Conservation (phyloP, 2,888 invertebrate genomes). For the Ophion costatus region DNA sequence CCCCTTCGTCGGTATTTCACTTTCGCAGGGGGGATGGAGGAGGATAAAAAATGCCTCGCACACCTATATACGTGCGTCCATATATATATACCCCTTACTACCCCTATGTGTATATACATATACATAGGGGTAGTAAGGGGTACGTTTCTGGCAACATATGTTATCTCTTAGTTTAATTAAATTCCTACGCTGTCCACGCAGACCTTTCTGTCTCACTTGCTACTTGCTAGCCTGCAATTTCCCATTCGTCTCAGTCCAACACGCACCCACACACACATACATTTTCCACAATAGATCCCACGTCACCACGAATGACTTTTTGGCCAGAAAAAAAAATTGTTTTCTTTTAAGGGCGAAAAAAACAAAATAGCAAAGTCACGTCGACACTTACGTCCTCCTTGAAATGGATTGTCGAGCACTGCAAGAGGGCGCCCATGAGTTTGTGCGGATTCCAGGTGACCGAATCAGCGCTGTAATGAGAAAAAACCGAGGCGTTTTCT, state of each 20-base stretch:
- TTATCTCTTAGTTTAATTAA: slow-evolving; percentile 87
- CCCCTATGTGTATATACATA: slow-evolving; percentile 18
- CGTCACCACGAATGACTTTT: slow-evolving; percentile 16
- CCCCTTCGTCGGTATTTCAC: slow-evolving; percentile 63
- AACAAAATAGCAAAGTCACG: slow-evolving; percentile 7
- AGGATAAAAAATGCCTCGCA: slow-evolving; percentile 5
- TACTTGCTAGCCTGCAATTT: slow-evolving; percentile 67
- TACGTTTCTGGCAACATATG: slow-evolving; percentile 81
- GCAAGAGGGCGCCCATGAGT: slow-evolving; percentile 97
- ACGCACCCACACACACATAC: not conserved
- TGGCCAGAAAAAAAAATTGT: slow-evolving; percentile 33
- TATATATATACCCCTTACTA: too few relatives aligned
- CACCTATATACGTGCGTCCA: not conserved
- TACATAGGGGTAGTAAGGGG: slow-evolving; percentile 21
- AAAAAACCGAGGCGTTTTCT: not conserved
- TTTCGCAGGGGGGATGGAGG: slow-evolving; percentile 46
- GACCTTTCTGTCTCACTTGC: slow-evolving; percentile 54
- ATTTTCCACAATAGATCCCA: not conserved
- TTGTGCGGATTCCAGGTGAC: slow-evolving; percentile 99
- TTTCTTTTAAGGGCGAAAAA: not conserved
- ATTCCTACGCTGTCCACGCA: slow-evolving; percentile 83
- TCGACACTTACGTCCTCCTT: slow-evolving; percentile 94
- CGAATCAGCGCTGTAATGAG: slow-evolving; percentile 92
- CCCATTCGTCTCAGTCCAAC: slow-evolving; percentile 47
- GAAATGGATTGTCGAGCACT: slow-evolving; percentile 99